Evolutionary conservation across 92 coral and sea anemone species (phyloP).

Genomic region (Parazoanthus swiftii): DNA sequence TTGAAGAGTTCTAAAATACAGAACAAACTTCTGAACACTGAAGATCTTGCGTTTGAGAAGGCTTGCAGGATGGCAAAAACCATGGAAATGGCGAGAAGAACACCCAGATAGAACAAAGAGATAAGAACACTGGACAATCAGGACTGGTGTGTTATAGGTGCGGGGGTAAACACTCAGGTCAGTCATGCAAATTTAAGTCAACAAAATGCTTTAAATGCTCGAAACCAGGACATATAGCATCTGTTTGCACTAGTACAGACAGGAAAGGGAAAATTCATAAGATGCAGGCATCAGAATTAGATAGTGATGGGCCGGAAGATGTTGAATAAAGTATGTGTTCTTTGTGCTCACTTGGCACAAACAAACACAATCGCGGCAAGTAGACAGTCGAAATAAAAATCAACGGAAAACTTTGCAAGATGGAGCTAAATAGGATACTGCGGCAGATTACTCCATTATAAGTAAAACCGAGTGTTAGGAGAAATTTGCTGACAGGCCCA

Average conservation of each 20-base stretch:
- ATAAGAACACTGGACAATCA: background rate
- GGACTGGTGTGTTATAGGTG: constrained; percentile 43
- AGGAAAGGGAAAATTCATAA: constrained; percentile 17
- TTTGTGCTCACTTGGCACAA: background rate
- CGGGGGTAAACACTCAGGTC: constrained; percentile 52
- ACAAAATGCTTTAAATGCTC: constrained; percentile 44
- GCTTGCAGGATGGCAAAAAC: constrained; percentile 42
- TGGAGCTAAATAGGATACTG: constrained; percentile 39
- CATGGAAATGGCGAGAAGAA: constrained; percentile 61
- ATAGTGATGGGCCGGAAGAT: background rate
- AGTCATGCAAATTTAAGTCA: background rate
- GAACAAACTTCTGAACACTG: constrained; percentile 46
- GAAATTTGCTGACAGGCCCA: constrained; percentile 11
- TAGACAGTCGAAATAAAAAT: constrained; percentile 25
- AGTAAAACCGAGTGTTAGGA: constrained; percentile 49
- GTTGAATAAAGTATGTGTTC: constrained; percentile 7
- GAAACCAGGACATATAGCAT: background rate
- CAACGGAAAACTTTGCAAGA: constrained; percentile 35
- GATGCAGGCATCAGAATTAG: background rate
- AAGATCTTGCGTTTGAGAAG: too few species aligned
- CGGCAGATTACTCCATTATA: constrained; percentile 61
- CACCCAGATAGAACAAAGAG: background rate
- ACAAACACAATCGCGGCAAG: background rate
- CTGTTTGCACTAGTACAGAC: background rate
- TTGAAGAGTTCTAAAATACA: constrained; percentile 35